Evolutionary conservation across 2,888 invertebrate genomes (phyloP), one percentile per base, ranked within the genome.

Genomic region (Proisotoma minuta): DNA sequence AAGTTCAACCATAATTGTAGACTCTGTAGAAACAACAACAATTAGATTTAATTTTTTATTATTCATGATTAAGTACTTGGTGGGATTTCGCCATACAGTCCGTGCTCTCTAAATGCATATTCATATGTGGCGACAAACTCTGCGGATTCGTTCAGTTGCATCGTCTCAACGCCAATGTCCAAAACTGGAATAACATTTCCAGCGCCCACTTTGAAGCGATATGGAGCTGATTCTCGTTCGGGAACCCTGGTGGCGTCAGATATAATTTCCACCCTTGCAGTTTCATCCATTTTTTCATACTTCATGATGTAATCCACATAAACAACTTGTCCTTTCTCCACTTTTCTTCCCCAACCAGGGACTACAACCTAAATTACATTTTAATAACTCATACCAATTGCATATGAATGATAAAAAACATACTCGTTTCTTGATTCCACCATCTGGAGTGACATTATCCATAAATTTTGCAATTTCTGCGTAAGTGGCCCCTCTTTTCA

Each of bases 61-160:
- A 40, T 20, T 50, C 57, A 54, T 47, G 50, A 2, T 10, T 53
- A 53, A 10, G 49, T 56, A 48, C 49, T 24, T 12, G 18, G 15
- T 1, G 39, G 54, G 15, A 43, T 49, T 2, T 2, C 15, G 5
- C 51, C 18, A 2, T 57, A 57, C 2, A 59, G 28, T 20, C 59
- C 66, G 1, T 47, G 18, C 10, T 50, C 39, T 18, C 66, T 60
- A 51, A 28, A 66, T 8, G 34, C 62, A 49, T 49, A 47, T 10
- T 66, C 27, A 8, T 47, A 12, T 1, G 54, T 39, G 0, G 49
- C 60, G 2, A 63, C 23, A 56, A 66, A 61, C 23, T 61, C 56
- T 1, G 66, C 24, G 2, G 47, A n/a, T 15, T 66, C 66, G 2
- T 57, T 53, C 40, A 47, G 47, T 5, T 51, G 27, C 66, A 66